Base-by-base conservation (phyloP, 2,888 invertebrate genomes). In the Cerastis leucographa region DNA sequence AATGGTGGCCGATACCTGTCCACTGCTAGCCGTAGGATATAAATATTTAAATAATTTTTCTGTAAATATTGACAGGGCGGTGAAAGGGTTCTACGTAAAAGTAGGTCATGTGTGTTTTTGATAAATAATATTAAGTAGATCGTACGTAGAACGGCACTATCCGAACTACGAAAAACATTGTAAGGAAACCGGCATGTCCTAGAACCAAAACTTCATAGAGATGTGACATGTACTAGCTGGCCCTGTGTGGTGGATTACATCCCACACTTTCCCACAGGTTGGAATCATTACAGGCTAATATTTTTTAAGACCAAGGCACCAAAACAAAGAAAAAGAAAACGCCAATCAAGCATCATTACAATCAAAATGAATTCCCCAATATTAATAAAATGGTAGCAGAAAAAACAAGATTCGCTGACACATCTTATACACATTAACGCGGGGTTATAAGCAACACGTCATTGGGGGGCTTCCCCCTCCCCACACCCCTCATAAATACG, bases 381-480 rank as follows among this genome's bases (percentile, higher is more conserved):
- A 85, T 77, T 74, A 64, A 78, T 72, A 74, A 79, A 82, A 72
- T 69, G 71, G 69, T 82, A 67, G 54, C 54, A 72, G 82, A 77
- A 81, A 81, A 80, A 84, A 88, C 78, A 79, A 71, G 75, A 86
- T 80, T 74, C 65, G 83, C 81, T 86, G 87, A 89, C 84, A 85
- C 85, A 84, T 87, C 78, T 81, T 83, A 78, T 66, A 81, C 73
- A 72, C 79, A 85, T 88, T 87, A 86, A 84, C 64, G 78, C 40
- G 74, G 66, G 81, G 82, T 64, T 84, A 81, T 81, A 85, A 82
- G 86, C 83, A 80, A 85, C 86, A 86, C 85, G 85, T 82, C 85
- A 78, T 81, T 80, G 76, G 77, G 76, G 62, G 80, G 74, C 61
- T 67, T 71, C 61, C 51, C 70, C 11, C 56, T 22, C 54, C 71